Percentiles rank a stretch among this genome's conserved stretches.
Evolutionary conservation across 2,113 vertebrate genomes (phyloP).

Genomic region (Canis aureus): DNA sequence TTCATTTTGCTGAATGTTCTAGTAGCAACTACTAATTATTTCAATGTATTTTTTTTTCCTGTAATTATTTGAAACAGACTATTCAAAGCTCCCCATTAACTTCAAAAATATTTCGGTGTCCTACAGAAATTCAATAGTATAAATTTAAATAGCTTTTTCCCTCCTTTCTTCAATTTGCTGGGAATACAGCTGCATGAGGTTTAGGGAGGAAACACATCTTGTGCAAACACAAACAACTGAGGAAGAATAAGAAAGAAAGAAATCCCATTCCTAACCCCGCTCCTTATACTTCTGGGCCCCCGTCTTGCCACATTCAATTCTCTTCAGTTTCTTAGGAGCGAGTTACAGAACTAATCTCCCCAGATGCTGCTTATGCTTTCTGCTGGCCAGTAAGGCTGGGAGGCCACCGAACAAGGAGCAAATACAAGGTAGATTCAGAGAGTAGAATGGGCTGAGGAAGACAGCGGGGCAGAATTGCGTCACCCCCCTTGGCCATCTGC

Average conservation of each 20-base stretch:
- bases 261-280: not conserved
- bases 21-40: slow-evolving; percentile 88
- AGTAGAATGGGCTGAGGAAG: no score
- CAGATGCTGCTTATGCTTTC: not conserved
- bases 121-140: slow-evolving; percentile 86
- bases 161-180: slow-evolving; percentile 76
- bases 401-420: not conserved
- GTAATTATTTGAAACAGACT: slow-evolving; percentile 86
- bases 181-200: slow-evolving; percentile 82
- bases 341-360: not conserved
- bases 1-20: slow-evolving; percentile 86
- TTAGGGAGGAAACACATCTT: slow-evolving; percentile 75
- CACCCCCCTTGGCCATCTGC: not conserved
- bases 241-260: not conserved
- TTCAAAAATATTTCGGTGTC: slow-evolving; percentile 82
- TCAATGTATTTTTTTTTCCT: slow-evolving; percentile 82
- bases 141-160: slow-evolving; percentile 80
- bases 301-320: not conserved
- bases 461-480: not conserved
- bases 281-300: not conserved
- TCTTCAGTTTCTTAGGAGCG: not conserved
- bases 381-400: not conserved
- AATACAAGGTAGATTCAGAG: not conserved
- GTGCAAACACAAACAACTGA: slow-evolving; percentile 57
- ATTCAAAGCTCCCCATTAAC: slow-evolving; percentile 81